These are phyloP conservation scores for Monochamus alternatus DNA, from an alignment of 2,888 invertebrate species.

Conservation along the genomic window DNA sequence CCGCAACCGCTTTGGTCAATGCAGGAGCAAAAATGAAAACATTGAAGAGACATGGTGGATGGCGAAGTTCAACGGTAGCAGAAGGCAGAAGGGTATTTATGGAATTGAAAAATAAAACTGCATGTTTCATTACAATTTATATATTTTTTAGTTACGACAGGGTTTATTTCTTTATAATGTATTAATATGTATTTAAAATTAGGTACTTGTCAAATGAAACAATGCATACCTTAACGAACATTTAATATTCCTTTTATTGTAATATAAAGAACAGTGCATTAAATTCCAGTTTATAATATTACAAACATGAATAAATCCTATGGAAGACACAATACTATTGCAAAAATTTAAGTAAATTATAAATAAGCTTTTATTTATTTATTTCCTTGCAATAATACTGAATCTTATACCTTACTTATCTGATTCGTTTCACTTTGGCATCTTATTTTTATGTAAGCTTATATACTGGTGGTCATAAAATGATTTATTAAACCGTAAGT, in stretches of 20 bases:
- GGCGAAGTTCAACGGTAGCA: too few species aligned
- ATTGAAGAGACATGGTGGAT: too few species aligned
- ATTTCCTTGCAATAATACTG: neutral
- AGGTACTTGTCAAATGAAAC: constrained; percentile 23
- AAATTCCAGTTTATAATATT: constrained; percentile 15
- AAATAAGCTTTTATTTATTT: too few species aligned
- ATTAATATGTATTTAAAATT: neutral
- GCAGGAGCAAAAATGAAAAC: too few species aligned
- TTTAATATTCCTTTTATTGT: constrained; percentile 47
- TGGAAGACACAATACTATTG: constrained; percentile 2
- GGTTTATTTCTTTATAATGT: too few species aligned
- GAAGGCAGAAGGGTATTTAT: too few species aligned
- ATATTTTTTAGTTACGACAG: too few species aligned
- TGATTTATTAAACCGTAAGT: neutral
- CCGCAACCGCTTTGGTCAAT: too few species aligned
- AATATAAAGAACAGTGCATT: constrained; percentile 35
- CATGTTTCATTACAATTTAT: too few species aligned
- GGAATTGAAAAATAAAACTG: too few species aligned
- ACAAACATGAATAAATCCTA: constrained; percentile 45
- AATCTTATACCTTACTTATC: constrained; percentile 38
- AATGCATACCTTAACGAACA: constrained; percentile 45
- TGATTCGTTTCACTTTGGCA: constrained; percentile 9
- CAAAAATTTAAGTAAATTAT: too few species aligned
- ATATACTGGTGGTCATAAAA: neutral
- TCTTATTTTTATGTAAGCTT: constrained; percentile 14